phyloP scores from a whole-genome alignment of 2,888 invertebrate genomes.

The Philopedon plagiatum region DNA sequence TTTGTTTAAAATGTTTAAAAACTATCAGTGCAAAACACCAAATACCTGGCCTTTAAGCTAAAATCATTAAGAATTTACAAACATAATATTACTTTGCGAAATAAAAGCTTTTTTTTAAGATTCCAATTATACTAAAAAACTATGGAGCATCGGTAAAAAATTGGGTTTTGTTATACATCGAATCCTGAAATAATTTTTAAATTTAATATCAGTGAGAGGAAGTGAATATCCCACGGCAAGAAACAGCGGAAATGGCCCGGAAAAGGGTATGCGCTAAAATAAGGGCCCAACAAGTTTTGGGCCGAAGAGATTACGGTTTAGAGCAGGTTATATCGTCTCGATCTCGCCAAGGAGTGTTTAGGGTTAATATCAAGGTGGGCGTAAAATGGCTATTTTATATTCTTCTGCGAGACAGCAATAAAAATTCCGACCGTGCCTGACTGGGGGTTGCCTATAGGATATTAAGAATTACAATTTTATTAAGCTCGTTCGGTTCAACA shows the following conservation, averaged over 20 bases:
- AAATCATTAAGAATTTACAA: too few species aligned
- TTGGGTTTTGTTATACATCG: not conserved
- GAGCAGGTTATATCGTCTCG: conserved; percentile 11
- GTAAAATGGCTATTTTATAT: not conserved
- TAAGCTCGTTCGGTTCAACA: too few species aligned
- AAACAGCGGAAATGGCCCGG: conserved; percentile 8
- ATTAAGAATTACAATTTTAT: too few species aligned
- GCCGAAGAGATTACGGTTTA: conserved; percentile 9
- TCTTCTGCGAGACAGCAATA: too few species aligned
- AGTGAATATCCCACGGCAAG: conserved; percentile 4
- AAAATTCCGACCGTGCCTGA: too few species aligned
- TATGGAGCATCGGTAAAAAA: not conserved
- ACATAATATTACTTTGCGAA: too few species aligned
- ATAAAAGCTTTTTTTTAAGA: not conserved
- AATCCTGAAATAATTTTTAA: not conserved
- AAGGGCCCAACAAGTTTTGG: conserved; percentile 18
- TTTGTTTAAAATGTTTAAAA: too few species aligned
- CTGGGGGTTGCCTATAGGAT: too few species aligned
- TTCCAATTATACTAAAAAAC: not conserved
- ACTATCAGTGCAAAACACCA: too few species aligned
- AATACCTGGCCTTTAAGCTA: too few species aligned
- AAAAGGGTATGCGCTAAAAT: conserved; percentile 10
- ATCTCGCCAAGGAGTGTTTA: not conserved
- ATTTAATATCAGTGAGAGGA: conserved; percentile 9
- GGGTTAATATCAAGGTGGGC: not conserved